These are phyloP conservation scores for Adelosebastes latens DNA, from an alignment of 2,797 vertebrate species.

Conservation along the genomic window DNA sequence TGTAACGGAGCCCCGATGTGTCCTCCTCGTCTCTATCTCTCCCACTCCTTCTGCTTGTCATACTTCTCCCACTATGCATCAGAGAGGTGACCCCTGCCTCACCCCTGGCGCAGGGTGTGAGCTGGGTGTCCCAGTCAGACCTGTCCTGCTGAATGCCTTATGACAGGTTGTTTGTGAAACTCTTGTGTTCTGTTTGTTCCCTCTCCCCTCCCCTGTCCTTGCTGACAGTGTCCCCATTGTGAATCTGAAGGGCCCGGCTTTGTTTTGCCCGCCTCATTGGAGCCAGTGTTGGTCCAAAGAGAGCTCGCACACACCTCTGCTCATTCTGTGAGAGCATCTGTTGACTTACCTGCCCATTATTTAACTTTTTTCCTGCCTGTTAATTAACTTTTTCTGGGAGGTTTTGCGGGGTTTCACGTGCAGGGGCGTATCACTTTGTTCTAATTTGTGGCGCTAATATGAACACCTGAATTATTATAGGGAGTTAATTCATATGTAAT, in stretches of 20 bases:
- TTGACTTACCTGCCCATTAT: conserved; percentile 69
- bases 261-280: conserved; percentile 66
- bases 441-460: neutral
- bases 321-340: conserved; percentile 35
- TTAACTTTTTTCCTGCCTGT: conserved; percentile 18
- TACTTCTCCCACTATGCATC: conserved; percentile 20
- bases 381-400: conserved; percentile 16
- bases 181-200: conserved; percentile 78
- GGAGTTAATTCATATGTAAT: neutral
- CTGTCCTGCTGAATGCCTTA: conserved; percentile 79
- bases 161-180: conserved; percentile 83
- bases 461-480: neutral
- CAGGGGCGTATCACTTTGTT: neutral
- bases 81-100: conserved; percentile 62
- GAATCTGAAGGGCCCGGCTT: conserved; percentile 64
- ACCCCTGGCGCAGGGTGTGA: conserved; percentile 59
- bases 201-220: conserved; percentile 64
- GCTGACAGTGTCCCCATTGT: conserved; percentile 74
- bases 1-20: neutral
- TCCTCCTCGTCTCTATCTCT: neutral
- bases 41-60: conserved; percentile 16
- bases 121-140: conserved; percentile 65
- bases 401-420: neutral
- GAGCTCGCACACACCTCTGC: conserved; percentile 50
- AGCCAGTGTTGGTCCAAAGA: conserved; percentile 64